A percentile compares a stretch with the other conserved stretches of the same genome.
phyloP scores from a whole-genome alignment of 1,140 invertebrate species.

The Hycleus cichorii region DNA sequence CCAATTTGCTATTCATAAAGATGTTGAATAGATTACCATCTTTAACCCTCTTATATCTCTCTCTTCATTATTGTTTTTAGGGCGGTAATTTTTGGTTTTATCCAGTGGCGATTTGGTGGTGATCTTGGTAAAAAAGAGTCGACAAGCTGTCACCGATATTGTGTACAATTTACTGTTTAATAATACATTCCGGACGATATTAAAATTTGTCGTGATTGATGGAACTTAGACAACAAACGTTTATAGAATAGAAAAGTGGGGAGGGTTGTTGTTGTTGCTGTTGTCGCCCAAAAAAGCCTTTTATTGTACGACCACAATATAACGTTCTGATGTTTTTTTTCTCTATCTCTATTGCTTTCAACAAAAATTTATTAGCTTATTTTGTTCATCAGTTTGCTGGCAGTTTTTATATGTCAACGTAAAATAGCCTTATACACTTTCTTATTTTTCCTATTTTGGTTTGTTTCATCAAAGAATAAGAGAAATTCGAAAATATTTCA shows the following conservation, averaged over 20 bases:
- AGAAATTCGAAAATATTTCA: too few relatives aligned
- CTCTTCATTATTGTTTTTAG: neutral
- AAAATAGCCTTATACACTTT: too few relatives aligned
- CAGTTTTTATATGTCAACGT: neutral
- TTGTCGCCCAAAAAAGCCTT: constrained; percentile 11
- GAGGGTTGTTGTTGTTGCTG: neutral
- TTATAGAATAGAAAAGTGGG: constrained; percentile 25
- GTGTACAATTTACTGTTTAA: constrained; percentile 33
- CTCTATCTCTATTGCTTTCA: neutral
- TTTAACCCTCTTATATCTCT: too few relatives aligned
- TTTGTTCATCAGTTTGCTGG: constrained; percentile 14
- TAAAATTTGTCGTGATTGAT: constrained; percentile 40
- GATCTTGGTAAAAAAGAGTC: neutral
- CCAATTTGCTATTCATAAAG: constrained; percentile 12
- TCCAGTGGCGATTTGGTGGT: too few relatives aligned
- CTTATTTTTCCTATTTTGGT: too few relatives aligned
- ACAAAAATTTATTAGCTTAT: constrained; percentile 31
- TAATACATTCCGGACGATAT: constrained; percentile 37
- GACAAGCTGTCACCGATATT: constrained; percentile 32
- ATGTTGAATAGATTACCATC: neutral
- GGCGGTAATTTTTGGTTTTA: neutral
- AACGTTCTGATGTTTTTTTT: constrained; percentile 27
- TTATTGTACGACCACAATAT: constrained; percentile 30
- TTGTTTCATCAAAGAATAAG: too few relatives aligned
- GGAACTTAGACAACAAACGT: constrained; percentile 35